A percentile compares a stretch with the other conserved stretches of the same genome.
These are phyloP conservation scores for Leptoteleia sp. DNA, from an alignment of 1,140 invertebrate species.

Conservation along the genomic window DNA sequence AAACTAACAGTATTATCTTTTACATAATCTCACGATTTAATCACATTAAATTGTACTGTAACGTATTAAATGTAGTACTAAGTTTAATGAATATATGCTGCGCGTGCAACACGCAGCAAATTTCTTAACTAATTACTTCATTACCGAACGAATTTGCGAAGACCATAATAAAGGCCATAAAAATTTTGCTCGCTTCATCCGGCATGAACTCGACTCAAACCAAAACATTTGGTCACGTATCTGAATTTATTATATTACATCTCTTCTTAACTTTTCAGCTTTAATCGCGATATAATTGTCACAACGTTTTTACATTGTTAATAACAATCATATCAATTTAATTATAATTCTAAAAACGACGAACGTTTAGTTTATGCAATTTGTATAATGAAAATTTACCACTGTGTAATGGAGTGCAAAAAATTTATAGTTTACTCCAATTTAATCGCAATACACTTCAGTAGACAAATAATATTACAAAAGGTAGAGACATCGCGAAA, in stretches of 20 bases:
- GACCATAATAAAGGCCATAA: conserved; percentile 1
- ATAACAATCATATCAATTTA: too few relatives aligned
- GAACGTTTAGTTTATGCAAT: too few relatives aligned
- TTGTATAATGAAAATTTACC: too few relatives aligned
- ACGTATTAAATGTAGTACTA: conserved; percentile 18
- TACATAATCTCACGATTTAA: conserved; percentile 44
- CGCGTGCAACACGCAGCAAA: background rate
- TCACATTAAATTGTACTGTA: conserved; percentile 32
- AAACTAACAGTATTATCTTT: conserved; percentile 28
- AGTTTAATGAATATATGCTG: conserved; percentile 20
- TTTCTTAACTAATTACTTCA: conserved; percentile 22
- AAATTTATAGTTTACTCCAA: background rate
- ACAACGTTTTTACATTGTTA: too few relatives aligned
- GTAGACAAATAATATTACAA: conserved; percentile 17
- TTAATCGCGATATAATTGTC: too few relatives aligned
- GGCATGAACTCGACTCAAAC: too few relatives aligned
- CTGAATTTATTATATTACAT: too few relatives aligned
- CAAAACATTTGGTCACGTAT: too few relatives aligned
- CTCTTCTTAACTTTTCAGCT: too few relatives aligned
- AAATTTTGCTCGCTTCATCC: too few relatives aligned
- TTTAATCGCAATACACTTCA: background rate
- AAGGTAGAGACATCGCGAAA: conserved; percentile 12
- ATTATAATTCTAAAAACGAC: too few relatives aligned
- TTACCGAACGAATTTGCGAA: conserved; percentile 3
- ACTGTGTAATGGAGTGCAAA: conserved; percentile 2